Evolutionary conservation across 2,113 vertebrate genomes (phyloP).

Genomic region (Pipa parva): DNA sequence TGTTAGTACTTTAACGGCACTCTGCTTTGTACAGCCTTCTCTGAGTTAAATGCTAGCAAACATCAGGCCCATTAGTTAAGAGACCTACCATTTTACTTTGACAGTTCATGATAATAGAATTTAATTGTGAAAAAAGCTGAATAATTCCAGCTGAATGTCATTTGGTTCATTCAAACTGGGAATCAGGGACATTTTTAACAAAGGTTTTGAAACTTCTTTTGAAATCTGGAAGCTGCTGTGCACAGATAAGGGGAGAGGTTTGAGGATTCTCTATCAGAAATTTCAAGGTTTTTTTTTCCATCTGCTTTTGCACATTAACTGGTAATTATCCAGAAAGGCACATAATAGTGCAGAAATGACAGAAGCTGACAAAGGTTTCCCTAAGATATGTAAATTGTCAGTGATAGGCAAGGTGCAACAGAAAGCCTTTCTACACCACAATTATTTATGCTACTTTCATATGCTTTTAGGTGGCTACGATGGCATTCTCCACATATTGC

Average conservation of each 20-base stretch:
- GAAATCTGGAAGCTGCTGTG: constrained; percentile 69
- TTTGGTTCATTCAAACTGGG: constrained; percentile 71
- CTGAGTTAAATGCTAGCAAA: constrained; percentile 52
- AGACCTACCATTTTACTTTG: constrained; percentile 66
- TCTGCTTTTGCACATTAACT: constrained; percentile 76
- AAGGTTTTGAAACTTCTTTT: constrained; percentile 78
- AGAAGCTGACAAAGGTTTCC: constrained; percentile 73
- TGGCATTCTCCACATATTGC: constrained; percentile 44
- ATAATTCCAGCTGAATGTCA: constrained; percentile 75
- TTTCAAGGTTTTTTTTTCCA: constrained; percentile 68
- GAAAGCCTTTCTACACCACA: constrained; percentile 64
- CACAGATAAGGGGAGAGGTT: constrained; percentile 71
- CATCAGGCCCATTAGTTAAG: constrained; percentile 66
- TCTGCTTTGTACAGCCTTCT: constrained; percentile 50
- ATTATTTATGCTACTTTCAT: constrained; percentile 69
- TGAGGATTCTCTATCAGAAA: constrained; percentile 76
- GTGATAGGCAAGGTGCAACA: constrained; percentile 68
- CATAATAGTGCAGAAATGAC: constrained; percentile 71
- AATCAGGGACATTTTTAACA: constrained; percentile 75
- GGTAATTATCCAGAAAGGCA: constrained; percentile 76
- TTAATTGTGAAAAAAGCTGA: constrained; percentile 67
- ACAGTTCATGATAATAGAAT: constrained; percentile 67
- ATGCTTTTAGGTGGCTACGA: constrained; percentile 62
- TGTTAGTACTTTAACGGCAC: constrained; percentile 47
- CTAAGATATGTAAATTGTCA: constrained; percentile 77